Evolutionary conservation across 2,797 vertebrate genomes (phyloP), one percentile per base, ranked within the genome.

Genomic region (Eleutherodactylus coqui): DNA sequence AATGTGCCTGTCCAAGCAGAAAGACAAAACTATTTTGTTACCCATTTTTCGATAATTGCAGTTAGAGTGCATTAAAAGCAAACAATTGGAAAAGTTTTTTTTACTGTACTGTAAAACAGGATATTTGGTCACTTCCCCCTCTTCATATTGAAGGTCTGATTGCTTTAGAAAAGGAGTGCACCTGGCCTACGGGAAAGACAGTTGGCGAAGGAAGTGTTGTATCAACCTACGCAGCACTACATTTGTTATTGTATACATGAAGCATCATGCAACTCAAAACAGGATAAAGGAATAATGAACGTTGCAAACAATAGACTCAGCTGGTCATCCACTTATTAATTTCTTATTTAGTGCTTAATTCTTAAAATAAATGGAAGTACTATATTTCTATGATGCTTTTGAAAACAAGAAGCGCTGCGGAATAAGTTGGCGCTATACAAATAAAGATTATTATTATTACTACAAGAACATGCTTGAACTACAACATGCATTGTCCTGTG

Each of bases 191-290:
- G n/a, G 62, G 62, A 17, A 58, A 58, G 47, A 24, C 29, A 58
- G 47, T 60, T 45, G 43, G 49, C 62, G 55, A 78, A 78, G 79
- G 85, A 86, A 72, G 67, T 62, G 49, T 58, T 47, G 8, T 29
- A 69, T 76, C 21, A 81, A 73, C 27, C 69, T 29, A 58, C 4
- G 49, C 38, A 17, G 51, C 62, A 38, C 29, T 77, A 53, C 72
- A 51, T 32, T 67, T 76, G 62, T 41, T 67, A 79, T 58, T 73
- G 45, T 41, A 79, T n/a, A 60, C 49, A 73, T 24, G 64, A 85
- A 73, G 17, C 9, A 55, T 21, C 38, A 79, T 24, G 6, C 67
- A 62, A 72, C 47, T 60, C 29, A 75, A 86, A 81, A 86, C 78
- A 75, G 69, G 76, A 79, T 38, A 16, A 34, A 58, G 8, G 14